Percentiles rank a stretch among this genome's conserved stretches.
These are phyloP conservation scores for Callocephalon fimbriatum DNA, from an alignment of 2,113 vertebrate genomes.

Conservation along the genomic window DNA sequence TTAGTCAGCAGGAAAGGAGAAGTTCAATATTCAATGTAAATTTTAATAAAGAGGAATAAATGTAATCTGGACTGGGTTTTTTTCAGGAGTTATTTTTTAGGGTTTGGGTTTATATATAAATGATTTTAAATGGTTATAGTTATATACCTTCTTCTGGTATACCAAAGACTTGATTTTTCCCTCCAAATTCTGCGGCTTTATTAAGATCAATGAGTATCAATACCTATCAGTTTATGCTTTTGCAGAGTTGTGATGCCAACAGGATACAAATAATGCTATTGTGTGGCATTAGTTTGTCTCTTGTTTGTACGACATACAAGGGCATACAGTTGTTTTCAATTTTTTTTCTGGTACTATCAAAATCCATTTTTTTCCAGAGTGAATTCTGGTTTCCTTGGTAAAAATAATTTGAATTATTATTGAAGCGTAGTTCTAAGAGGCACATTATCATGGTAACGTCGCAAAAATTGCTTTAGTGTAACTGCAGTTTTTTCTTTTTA, in stretches of 20 bases:
- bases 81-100: background rate
- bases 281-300: background rate
- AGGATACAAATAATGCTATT: background rate
- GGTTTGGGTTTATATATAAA: background rate
- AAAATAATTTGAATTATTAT: background rate
- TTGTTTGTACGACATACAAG: background rate
- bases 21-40: background rate
- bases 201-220: background rate
- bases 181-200: background rate
- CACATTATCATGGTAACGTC: background rate
- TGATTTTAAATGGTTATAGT: background rate
- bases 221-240: background rate
- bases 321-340: background rate
- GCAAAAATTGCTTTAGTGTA: background rate
- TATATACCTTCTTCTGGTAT: background rate
- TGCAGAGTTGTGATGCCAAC: background rate
- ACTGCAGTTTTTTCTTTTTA: background rate
- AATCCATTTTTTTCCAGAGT: background rate
- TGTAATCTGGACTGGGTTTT: background rate
- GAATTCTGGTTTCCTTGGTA: background rate
- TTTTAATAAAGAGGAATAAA: background rate
- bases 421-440: background rate
- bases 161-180: background rate
- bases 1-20: background rate
- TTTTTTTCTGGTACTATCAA: background rate